Evolutionary conservation across 2,888 invertebrate species (phyloP).

Genomic region (Phoronis australis): DNA sequence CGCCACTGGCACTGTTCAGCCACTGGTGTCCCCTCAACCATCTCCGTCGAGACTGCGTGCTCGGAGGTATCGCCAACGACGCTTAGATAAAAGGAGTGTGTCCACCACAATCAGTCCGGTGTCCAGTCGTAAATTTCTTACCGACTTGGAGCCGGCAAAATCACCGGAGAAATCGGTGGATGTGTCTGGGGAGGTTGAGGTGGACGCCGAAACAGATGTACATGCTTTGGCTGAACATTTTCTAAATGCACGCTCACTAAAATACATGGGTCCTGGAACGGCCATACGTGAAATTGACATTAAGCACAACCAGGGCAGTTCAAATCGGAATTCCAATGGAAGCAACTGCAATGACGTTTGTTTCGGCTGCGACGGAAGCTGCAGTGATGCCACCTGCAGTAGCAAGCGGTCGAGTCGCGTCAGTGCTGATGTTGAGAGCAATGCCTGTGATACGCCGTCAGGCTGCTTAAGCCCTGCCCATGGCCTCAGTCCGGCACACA

Average conservation of each 20-base stretch:
- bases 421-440: slow-evolving; percentile 39
- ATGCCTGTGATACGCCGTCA: slow-evolving; percentile 29
- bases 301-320: not conserved
- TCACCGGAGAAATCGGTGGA: too few relatives aligned
- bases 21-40: too few relatives aligned
- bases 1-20: too few relatives aligned
- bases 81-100: too few relatives aligned
- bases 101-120: too few relatives aligned
- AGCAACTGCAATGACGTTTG: slow-evolving; percentile 46
- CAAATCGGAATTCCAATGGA: not conserved
- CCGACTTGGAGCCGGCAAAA: too few relatives aligned
- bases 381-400: slow-evolving; percentile 40
- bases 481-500: slow-evolving; percentile 11
- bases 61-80: too few relatives aligned
- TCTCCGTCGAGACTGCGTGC: too few relatives aligned
- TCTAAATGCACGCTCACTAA: slow-evolving; percentile 30
- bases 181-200: too few relatives aligned
- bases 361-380: slow-evolving; percentile 47
- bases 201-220: too few relatives aligned
- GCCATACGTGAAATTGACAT: slow-evolving; percentile 28
- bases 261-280: slow-evolving; percentile 36
- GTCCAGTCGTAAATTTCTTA: too few relatives aligned
- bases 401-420: slow-evolving; percentile 32
- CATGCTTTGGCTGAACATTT: too few relatives aligned
- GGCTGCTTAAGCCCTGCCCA: slow-evolving; percentile 16